Conservation (phyloP, 92 coral and sea anemone genomes). For the Muricea muricata region DNA sequence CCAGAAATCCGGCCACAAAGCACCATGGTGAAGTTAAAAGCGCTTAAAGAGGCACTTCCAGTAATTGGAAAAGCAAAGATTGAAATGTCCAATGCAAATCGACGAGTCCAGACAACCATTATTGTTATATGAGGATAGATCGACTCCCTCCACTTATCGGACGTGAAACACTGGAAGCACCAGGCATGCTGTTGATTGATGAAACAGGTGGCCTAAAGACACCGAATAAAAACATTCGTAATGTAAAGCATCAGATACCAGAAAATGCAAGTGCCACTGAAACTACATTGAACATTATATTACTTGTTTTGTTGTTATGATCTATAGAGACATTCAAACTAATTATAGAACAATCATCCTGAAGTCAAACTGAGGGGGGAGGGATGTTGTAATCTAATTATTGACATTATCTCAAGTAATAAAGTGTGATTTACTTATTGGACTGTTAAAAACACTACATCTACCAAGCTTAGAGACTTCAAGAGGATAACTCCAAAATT, state of each 20-base stretch:
- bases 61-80: constrained; percentile 65
- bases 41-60: constrained; percentile 63
- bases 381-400: too few species aligned
- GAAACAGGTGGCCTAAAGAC: constrained; percentile 60
- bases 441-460: neutral
- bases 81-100: constrained; percentile 54
- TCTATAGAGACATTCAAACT: too few species aligned
- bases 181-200: constrained; percentile 66
- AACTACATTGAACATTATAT: too few species aligned
- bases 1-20: constrained; percentile 47
- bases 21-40: constrained; percentile 59
- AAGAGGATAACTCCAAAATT: too few species aligned
- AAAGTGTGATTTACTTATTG: neutral
- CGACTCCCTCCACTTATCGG: constrained; percentile 78
- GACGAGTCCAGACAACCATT: constrained; percentile 49
- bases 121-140: constrained; percentile 55
- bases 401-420: too few species aligned
- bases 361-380: too few species aligned
- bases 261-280: too few species aligned
- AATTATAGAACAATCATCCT: too few species aligned
- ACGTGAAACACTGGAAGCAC: constrained; percentile 62
- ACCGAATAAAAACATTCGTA: constrained; percentile 39
- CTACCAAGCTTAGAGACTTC: too few species aligned
- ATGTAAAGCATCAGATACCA: neutral
- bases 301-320: too few species aligned